Percentiles rank a stretch among this genome's conserved stretches.
Evolutionary conservation across 2,113 vertebrate genomes (phyloP).

Genomic region (Rhagologus leucostigma): DNA sequence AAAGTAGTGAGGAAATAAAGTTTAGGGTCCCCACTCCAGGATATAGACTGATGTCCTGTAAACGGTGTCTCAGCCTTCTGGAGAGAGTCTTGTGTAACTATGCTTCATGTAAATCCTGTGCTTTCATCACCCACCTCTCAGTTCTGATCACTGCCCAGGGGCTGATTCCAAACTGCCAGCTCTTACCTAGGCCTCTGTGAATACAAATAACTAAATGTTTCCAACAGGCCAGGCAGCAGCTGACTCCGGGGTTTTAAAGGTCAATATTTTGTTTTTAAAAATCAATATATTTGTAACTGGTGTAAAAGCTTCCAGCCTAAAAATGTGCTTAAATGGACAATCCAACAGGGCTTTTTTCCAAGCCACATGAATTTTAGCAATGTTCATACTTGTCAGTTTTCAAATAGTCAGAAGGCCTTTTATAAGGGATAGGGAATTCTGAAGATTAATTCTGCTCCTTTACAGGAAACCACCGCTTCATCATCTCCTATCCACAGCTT

Average conservation of each 20-base stretch:
- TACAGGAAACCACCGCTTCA: not conserved
- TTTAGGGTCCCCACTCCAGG: not conserved
- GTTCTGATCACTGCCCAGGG: not conserved
- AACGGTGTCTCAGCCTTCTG: not conserved
- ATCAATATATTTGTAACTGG: slow-evolving; percentile 20
- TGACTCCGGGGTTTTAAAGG: slow-evolving; percentile 11
- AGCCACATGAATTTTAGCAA: not conserved
- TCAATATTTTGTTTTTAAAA: slow-evolving; percentile 38
- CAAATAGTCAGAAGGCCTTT: not conserved
- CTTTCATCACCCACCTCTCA: not conserved
- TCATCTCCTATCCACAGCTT: not conserved
- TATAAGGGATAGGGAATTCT: not conserved
- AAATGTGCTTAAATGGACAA: not conserved
- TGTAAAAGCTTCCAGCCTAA: slow-evolving; percentile 14
- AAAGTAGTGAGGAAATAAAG: not conserved
- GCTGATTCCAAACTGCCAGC: not conserved
- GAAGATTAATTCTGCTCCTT: slow-evolving; percentile 8
- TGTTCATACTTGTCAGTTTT: not conserved
- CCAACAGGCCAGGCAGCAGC: not conserved
- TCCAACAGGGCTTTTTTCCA: not conserved
- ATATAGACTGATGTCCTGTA: not conserved
- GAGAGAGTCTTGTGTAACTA: not conserved
- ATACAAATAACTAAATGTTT: not conserved
- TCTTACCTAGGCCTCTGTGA: not conserved
- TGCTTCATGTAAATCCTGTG: not conserved